Base-by-base conservation (phyloP, 2,888 invertebrate species). In the Rapana venosa region DNA sequence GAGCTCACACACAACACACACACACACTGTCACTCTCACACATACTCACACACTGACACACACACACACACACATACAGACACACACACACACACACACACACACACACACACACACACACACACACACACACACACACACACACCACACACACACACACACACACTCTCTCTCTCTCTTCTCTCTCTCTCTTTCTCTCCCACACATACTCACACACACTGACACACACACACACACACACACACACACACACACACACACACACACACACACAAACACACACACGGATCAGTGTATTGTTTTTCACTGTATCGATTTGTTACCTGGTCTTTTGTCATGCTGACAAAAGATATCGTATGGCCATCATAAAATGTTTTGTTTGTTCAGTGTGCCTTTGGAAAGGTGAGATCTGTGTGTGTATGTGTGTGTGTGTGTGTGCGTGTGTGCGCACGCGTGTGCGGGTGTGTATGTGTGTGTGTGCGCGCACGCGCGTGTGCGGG, bases 211-310 rank as follows among this genome's bases (percentile, higher is more conserved):
- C 66, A 66, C 26, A 66, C 66, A 66, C 66, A 66, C 26, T 6
- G 17, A 26, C 26, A 26, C 66, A 47, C 47, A 47, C 47, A 47
- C 47, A 47, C 47, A 47, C 47, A 47, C 66, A 66, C 66, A 66
- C 66, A 66, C 66, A 66, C 66, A 66, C 66, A 66, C 66, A 66
- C 66, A 66, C 66, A 66, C 66, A 66, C 66, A 66, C 66, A 66
- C 66, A 66, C 17, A 13, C 66, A 13, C 66, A 13, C 66, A 26
- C 66, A 26, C 66, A 0, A 20, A 66, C 20, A 11, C 66, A 66
- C 66, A 17, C 66, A 66, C 66, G 17, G 22, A 66, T 66, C 66
- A 20, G 66, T 47, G 47, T 47, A 47, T 47, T 47, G 47, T 47
- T 47, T 47, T 47, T 47, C 47, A 47, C 4, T 47, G 47, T 47